Evolutionary conservation across 2,113 vertebrate genomes (phyloP).

Genomic region (Ctenomys sociabilis): DNA sequence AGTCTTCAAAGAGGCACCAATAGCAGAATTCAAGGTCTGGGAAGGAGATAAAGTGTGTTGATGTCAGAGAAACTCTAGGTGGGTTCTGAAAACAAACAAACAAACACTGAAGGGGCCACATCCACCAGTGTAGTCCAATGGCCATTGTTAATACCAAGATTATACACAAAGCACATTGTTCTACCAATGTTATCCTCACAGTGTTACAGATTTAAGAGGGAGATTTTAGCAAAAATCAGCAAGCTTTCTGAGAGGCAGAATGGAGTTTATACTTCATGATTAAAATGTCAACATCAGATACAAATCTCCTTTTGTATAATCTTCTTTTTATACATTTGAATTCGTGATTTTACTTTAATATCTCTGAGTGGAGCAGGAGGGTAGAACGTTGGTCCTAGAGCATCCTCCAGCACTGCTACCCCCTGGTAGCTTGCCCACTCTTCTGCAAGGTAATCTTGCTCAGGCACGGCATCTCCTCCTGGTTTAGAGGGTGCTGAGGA

Average conservation of each 20-base stretch:
- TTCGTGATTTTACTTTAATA: not conserved
- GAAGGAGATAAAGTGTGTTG: not conserved
- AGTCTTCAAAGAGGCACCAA: not conserved
- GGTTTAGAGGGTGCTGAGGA: not conserved
- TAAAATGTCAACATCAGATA: not conserved
- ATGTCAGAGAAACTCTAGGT: not conserved
- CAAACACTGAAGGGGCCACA: not conserved
- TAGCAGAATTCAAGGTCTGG: not conserved
- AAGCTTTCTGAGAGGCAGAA: not conserved
- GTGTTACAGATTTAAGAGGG: not conserved
- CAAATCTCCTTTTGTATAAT: not conserved
- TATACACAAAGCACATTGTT: not conserved
- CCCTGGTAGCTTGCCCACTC: not conserved
- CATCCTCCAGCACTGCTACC: not conserved
- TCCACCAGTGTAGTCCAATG: not conserved
- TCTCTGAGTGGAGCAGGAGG: not conserved
- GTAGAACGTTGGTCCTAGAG: not conserved
- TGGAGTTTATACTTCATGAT: not conserved
- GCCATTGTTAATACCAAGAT: not conserved
- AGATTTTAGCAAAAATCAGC: not conserved
- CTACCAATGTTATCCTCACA: not conserved
- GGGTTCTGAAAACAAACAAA: slow-evolving; percentile 22
- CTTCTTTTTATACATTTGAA: not conserved
- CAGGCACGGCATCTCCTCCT: not conserved
- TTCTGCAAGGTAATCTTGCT: not conserved